Evolutionary conservation across 2,113 vertebrate species (phyloP).

Genomic region (Thalassarche chlororhynchos): DNA sequence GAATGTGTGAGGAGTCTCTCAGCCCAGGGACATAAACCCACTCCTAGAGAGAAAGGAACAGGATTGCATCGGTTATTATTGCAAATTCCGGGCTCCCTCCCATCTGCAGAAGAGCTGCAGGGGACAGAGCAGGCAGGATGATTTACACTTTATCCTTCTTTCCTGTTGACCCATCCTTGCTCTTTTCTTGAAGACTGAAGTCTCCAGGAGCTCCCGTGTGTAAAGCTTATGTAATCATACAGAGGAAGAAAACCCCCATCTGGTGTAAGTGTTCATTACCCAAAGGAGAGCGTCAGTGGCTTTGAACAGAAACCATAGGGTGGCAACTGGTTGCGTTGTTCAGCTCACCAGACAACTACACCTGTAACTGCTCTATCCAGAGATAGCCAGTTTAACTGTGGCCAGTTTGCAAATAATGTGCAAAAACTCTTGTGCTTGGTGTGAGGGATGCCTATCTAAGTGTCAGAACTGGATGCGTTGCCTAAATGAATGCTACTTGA

Average conservation of each 20-base stretch:
- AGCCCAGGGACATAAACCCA: neutral
- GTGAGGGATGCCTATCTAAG: neutral
- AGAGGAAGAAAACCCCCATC: neutral
- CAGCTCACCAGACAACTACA: neutral
- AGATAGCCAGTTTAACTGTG: neutral
- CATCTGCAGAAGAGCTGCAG: neutral
- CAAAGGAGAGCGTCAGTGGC: neutral
- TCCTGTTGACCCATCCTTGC: neutral
- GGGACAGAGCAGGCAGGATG: neutral
- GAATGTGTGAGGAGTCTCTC: neutral
- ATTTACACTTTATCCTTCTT: neutral
- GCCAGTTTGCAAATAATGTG: neutral
- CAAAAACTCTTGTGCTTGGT: neutral
- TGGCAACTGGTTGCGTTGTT: neutral
- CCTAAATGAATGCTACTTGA: neutral
- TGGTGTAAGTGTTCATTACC: rapidly evolving
- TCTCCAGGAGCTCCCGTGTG: neutral
- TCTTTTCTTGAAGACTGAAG: neutral
- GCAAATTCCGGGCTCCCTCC: neutral
- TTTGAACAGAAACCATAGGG: neutral
- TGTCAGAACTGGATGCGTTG: no score
- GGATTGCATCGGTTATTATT: neutral
- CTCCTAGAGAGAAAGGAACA: neutral
- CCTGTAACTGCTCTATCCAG: neutral
- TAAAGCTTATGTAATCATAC: neutral